phyloP scores from a whole-genome alignment of 2,797 vertebrate species.

The Danionella dracula region DNA sequence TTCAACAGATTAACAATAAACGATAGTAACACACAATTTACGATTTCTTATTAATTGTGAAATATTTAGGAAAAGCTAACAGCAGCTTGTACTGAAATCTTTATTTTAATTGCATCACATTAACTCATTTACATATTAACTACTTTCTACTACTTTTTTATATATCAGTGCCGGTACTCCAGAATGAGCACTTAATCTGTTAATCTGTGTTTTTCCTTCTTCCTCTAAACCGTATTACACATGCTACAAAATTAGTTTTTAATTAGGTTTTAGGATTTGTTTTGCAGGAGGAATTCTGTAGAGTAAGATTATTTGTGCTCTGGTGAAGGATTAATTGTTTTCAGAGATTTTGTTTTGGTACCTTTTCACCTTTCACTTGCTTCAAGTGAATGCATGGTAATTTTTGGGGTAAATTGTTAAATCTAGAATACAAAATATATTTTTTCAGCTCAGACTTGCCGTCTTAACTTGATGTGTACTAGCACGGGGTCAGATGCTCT shows the following conservation, averaged over 20 bases:
- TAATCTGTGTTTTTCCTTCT: background rate
- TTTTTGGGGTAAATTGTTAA: too few species aligned
- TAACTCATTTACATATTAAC: background rate
- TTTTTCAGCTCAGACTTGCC: too few species aligned
- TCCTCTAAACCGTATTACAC: background rate
- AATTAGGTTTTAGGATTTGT: background rate
- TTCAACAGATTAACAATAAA: too few species aligned
- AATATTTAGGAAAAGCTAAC: background rate
- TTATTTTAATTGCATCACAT: background rate
- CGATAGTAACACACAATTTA: too few species aligned
- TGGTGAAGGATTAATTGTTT: background rate
- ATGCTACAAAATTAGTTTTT: background rate
- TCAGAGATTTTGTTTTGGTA: background rate
- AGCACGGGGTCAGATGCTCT: too few species aligned
- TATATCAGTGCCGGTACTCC: background rate
- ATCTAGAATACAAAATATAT: too few species aligned
- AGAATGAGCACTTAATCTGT: background rate
- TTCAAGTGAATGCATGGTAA: too few species aligned
- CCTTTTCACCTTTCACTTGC: background rate
- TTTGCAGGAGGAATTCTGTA: background rate
- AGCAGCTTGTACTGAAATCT: background rate
- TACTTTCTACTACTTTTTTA: background rate
- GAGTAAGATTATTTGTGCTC: background rate
- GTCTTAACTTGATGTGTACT: too few species aligned
- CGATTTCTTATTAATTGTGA: too few species aligned